These are phyloP conservation scores for Oscheius sp. DNA, from an alignment of 2,888 invertebrate species.

Conservation along the genomic window DNA sequence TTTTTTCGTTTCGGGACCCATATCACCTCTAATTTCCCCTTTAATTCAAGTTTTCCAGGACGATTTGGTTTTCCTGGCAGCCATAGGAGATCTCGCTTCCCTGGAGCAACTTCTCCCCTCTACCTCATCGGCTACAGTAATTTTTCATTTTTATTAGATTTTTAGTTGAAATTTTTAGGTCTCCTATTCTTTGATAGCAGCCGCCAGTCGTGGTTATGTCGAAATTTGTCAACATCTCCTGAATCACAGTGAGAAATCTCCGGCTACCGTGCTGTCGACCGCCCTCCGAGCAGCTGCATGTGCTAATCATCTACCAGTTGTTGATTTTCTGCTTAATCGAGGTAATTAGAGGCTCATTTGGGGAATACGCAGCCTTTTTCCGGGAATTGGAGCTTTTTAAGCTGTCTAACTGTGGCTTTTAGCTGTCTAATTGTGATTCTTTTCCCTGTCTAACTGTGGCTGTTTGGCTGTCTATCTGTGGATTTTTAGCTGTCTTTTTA, in stretches of 20 bases:
- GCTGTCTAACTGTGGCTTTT: too few species aligned
- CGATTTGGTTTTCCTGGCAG: slow-evolving; percentile 59
- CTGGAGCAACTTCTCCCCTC: slow-evolving; percentile 9
- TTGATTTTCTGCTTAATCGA: slow-evolving; percentile 57
- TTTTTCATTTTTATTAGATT: not conserved
- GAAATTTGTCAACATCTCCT: slow-evolving; percentile 34
- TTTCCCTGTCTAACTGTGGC: too few species aligned
- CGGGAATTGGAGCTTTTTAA: too few species aligned
- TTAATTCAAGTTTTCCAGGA: slow-evolving; percentile 34
- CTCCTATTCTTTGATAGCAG: slow-evolving; percentile 44
- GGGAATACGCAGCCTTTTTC: too few species aligned
- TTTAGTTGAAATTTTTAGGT: slow-evolving; percentile 34
- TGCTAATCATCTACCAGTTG: slow-evolving; percentile 55
- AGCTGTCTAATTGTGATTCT: too few species aligned
- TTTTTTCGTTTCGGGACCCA: too few species aligned
- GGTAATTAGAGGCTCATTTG: slow-evolving; percentile 40
- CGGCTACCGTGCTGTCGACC: slow-evolving; percentile 49
- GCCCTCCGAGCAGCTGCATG: slow-evolving; percentile 60
- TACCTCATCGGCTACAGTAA: not conserved
- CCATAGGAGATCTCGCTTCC: slow-evolving; percentile 42
- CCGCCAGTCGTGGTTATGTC: slow-evolving; percentile 56
- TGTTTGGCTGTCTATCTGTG: too few species aligned
- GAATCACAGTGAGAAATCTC: not conserved
- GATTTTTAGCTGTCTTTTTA: too few species aligned
- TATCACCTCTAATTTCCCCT: too few species aligned